A percentile compares a stretch with the other conserved stretches of the same genome.
phyloP scores from a whole-genome alignment of 2,797 vertebrate species.

The Streptopelia turtur region DNA sequence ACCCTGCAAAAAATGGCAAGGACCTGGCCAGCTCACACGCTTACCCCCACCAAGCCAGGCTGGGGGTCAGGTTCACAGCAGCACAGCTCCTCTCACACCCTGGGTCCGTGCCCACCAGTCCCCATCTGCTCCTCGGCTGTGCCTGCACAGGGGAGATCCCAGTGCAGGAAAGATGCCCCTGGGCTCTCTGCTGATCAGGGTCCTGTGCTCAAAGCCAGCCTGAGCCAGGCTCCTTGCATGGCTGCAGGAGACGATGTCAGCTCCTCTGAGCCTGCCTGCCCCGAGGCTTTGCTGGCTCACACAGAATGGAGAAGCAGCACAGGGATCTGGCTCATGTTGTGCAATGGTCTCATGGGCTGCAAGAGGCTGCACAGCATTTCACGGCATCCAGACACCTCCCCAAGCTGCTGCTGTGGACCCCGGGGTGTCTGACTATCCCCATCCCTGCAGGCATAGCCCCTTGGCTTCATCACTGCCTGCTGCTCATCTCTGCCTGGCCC shows the following conservation, averaged over 20 bases:
- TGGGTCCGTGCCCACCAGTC: background rate
- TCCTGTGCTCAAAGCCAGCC: background rate
- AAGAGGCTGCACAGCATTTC: background rate
- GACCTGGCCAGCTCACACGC: background rate
- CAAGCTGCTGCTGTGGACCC: rapidly evolving
- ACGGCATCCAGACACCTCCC: background rate
- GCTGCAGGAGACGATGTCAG: background rate
- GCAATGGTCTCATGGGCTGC: background rate
- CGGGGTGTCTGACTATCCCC: background rate
- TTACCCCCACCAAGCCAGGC: background rate
- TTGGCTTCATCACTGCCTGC: background rate
- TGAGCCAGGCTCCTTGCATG: background rate
- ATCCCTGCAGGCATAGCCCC: rapidly evolving
- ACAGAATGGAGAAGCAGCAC: background rate
- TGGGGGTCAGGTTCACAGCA: background rate
- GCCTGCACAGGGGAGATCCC: background rate
- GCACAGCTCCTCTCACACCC: background rate
- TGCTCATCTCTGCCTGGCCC: background rate
- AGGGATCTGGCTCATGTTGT: background rate
- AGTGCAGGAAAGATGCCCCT: background rate
- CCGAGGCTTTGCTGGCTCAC: background rate
- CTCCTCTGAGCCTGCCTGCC: background rate
- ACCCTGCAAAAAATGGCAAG: background rate
- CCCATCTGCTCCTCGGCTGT: background rate
- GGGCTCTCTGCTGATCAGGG: background rate